Conservation (phyloP, 2,113 vertebrate species). For the Oryzias melastigma region DNA sequence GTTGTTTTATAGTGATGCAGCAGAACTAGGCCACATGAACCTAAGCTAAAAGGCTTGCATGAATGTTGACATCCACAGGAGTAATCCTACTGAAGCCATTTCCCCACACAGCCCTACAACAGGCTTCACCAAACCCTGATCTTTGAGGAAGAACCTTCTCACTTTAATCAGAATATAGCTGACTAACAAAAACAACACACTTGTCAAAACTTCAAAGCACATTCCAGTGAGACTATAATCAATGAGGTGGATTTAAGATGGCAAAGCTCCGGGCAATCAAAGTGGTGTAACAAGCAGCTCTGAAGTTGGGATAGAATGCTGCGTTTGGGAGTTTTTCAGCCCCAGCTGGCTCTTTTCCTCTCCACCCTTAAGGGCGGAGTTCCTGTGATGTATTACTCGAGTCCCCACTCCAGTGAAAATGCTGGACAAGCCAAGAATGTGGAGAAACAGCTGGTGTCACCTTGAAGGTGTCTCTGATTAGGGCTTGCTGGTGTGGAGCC, state of each 20-base stretch:
- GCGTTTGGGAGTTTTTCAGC: constrained; percentile 14
- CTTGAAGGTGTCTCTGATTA: constrained; percentile 4
- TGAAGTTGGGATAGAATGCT: constrained; percentile 10
- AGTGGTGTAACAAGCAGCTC: constrained; percentile 30
- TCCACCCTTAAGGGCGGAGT: constrained; percentile 9
- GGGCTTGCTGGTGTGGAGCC: neutral
- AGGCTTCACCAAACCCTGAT: neutral
- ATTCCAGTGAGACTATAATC: constrained; percentile 22
- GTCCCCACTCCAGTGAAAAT: too few species aligned
- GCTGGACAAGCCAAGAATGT: constrained; percentile 2
- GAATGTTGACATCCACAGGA: too few species aligned
- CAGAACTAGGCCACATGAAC: too few species aligned
- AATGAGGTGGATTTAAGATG: constrained; percentile 28
- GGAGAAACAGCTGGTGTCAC: constrained; percentile 14
- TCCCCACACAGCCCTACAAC: too few species aligned
- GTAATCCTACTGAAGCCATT: too few species aligned
- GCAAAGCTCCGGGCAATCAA: constrained; percentile 9
- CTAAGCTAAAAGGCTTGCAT: too few species aligned
- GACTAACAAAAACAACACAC: neutral
- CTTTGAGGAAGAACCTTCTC: neutral
- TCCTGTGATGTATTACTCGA: neutral
- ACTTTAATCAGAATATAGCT: constrained; percentile 2
- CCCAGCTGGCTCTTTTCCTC: constrained; percentile 31
- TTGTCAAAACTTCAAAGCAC: constrained; percentile 27
- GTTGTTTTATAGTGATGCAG: too few species aligned